A percentile compares a stretch with the other conserved stretches of the same genome.
phyloP scores from a whole-genome alignment of 2,113 vertebrate species.

The Acrocephalus arundinaceus region DNA sequence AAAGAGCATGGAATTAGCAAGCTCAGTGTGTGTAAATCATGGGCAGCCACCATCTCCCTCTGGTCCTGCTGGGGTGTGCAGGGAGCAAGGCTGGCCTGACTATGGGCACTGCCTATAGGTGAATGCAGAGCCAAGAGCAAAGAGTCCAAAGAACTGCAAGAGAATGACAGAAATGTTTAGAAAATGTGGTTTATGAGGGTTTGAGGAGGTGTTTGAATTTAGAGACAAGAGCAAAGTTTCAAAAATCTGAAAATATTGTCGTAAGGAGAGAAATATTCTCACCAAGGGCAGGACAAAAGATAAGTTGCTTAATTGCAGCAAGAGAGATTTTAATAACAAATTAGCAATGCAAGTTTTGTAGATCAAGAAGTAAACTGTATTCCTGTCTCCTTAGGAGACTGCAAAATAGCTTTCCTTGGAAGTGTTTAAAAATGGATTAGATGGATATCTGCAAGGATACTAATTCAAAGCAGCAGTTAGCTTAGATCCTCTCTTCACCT shows the following conservation, averaged over 20 bases:
- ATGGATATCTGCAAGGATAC: neutral
- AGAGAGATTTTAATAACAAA: neutral
- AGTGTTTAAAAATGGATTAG: neutral
- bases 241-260: neutral
- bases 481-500: neutral
- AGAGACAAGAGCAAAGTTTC: neutral
- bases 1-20: neutral
- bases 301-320: neutral
- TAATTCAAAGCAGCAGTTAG: neutral
- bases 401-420: neutral
- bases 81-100: neutral
- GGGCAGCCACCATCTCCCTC: neutral
- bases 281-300: neutral
- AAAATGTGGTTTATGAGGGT: neutral
- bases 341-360: neutral
- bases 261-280: neutral
- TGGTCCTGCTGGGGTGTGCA: neutral
- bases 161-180: neutral
- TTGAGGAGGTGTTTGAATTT: neutral
- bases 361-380: neutral
- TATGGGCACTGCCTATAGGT: accelerated
- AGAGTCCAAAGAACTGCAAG: neutral
- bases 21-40: neutral
- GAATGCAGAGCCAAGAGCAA: neutral
- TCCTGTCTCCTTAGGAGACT: neutral